Percentiles rank a stretch among this genome's conserved stretches.
These are phyloP conservation scores for Cyrtonyx montezumae DNA, from an alignment of 2,113 vertebrate species.

Conservation along the genomic window DNA sequence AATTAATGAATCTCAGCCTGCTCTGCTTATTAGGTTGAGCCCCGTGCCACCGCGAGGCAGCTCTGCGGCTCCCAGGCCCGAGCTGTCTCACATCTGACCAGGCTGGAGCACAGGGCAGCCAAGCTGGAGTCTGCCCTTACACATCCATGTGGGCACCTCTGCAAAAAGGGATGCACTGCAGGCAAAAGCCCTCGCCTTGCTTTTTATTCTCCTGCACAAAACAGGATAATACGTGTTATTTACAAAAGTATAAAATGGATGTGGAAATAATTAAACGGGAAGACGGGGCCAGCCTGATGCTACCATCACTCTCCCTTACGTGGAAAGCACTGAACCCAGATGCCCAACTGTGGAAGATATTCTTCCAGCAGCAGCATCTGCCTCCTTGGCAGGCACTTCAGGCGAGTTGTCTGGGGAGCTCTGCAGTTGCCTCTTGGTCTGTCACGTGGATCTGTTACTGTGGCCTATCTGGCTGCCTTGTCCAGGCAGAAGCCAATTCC, in stretches of 20 bases:
- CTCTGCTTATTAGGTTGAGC: slow-evolving; percentile 70
- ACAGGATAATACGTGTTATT: slow-evolving; percentile 8
- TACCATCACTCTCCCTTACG: slow-evolving; percentile 70
- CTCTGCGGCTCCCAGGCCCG: slow-evolving; percentile 56
- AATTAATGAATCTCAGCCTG: slow-evolving; percentile 74
- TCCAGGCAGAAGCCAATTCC: slow-evolving; percentile 70
- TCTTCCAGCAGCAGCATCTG: slow-evolving; percentile 85
- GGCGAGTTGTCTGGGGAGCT: slow-evolving; percentile 77
- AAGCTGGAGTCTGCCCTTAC: not conserved
- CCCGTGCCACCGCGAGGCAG: slow-evolving; percentile 61
- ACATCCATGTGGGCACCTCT: not conserved
- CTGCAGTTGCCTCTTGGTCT: slow-evolving; percentile 77
- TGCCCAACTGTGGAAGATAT: slow-evolving; percentile 78
- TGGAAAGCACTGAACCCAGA: slow-evolving; percentile 79
- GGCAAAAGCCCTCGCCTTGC: not conserved
- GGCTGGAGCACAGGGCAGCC: slow-evolving; percentile 50
- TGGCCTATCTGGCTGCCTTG: slow-evolving; percentile 77
- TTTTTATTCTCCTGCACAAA: not conserved
- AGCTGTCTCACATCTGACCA: slow-evolving; percentile 57
- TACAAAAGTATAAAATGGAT: slow-evolving; percentile 18
- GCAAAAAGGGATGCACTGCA: not conserved
- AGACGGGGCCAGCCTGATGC: slow-evolving; percentile 37
- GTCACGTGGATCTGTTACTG: slow-evolving; percentile 76
- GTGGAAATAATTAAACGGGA: slow-evolving; percentile 51
- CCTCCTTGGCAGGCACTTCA: slow-evolving; percentile 80